phyloP scores from a whole-genome alignment of 2,113 vertebrate genomes.

The Sebastes schlegelii region DNA sequence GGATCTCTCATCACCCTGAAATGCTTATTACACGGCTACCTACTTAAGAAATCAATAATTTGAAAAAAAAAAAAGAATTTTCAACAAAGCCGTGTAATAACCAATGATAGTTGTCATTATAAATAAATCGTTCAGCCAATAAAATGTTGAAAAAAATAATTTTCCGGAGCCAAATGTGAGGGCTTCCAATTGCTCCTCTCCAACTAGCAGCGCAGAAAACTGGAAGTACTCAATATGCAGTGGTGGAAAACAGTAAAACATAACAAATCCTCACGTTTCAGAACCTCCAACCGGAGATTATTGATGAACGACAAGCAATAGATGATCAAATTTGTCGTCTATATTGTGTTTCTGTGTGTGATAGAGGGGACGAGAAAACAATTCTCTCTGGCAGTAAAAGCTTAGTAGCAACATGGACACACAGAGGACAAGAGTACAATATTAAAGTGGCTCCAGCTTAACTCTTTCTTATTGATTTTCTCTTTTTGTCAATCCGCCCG shows the following conservation, averaged over 20 bases:
- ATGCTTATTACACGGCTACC: too few species aligned
- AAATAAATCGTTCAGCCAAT: background rate
- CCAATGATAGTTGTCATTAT: background rate
- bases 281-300: background rate
- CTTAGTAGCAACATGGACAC: background rate
- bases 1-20: too few species aligned
- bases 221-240: background rate
- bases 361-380: too few species aligned
- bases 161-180: too few species aligned
- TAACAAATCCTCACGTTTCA: background rate
- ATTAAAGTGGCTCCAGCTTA: constrained; percentile 34
- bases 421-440: constrained; percentile 23
- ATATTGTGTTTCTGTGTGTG: background rate
- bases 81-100: too few species aligned
- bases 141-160: background rate
- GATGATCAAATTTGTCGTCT: background rate
- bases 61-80: too few species aligned
- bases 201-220: background rate
- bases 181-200: too few species aligned
- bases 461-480: constrained; percentile 50
- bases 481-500: constrained; percentile 38
- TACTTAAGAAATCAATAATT: too few species aligned
- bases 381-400: background rate
- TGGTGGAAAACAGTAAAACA: background rate
- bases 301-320: background rate